Evolutionary conservation across 2,888 invertebrate genomes (phyloP).

Genomic region (Lordiphosa andalusiaca): DNA sequence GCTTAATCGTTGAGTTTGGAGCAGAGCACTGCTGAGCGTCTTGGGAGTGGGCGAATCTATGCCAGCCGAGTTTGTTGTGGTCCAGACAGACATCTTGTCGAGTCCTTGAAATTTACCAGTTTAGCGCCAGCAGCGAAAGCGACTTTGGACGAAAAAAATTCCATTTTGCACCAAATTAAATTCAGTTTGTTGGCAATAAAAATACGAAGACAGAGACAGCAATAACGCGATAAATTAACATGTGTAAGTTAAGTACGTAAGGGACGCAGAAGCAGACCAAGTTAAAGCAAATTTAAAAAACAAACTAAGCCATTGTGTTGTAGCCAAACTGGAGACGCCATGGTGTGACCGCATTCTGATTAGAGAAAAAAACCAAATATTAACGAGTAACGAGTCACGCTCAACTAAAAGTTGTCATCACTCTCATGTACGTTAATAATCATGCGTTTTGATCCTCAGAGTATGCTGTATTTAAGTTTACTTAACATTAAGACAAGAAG

Average conservation of each 20-base stretch:
- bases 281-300: conserved; percentile 25
- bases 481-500: too few relatives aligned
- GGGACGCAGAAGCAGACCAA: neutral
- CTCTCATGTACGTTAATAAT: too few relatives aligned
- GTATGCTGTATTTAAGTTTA: too few relatives aligned
- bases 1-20: conserved; percentile 4
- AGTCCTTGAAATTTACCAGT: conserved; percentile 3
- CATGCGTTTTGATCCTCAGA: too few relatives aligned
- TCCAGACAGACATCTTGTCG: conserved; percentile 85
- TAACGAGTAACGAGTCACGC: too few relatives aligned
- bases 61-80: conserved; percentile 85
- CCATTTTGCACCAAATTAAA: conserved; percentile 25
- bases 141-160: conserved; percentile 9
- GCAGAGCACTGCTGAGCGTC: conserved; percentile 6
- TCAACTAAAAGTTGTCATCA: too few relatives aligned
- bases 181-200: conserved; percentile 10
- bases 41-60: conserved; percentile 66
- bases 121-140: conserved; percentile 15
- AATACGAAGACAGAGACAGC: conserved; percentile 16
- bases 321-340: too few relatives aligned
- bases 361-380: too few relatives aligned
- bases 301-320: conserved; percentile 24
- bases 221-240: conserved; percentile 6
- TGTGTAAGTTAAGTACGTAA: conserved; percentile 34
- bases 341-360: too few relatives aligned